Evolutionary conservation across 2,888 invertebrate species (phyloP).

Genomic region (Ichneumoninae sp.): DNA sequence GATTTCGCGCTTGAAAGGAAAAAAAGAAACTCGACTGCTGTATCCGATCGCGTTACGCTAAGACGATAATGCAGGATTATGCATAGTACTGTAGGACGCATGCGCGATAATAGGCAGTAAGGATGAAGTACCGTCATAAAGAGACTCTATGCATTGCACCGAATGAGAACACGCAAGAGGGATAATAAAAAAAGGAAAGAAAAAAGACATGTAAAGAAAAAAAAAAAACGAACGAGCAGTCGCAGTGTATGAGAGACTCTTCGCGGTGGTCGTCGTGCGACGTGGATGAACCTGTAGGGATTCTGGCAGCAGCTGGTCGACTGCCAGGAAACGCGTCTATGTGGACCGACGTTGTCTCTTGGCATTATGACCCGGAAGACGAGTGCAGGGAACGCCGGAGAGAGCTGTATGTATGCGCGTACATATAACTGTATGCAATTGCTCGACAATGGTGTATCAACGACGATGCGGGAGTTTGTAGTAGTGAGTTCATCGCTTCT

Average conservation of each 20-base stretch:
- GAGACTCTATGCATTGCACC: constrained; percentile 6
- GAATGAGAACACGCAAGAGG: constrained; percentile 19
- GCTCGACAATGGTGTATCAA: constrained; percentile 34
- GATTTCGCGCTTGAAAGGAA: too few species aligned
- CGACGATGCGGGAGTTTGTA: constrained; percentile 34
- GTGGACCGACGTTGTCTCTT: constrained; percentile 79
- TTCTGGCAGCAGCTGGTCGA: constrained; percentile 80
- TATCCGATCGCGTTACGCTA: constrained; percentile 9
- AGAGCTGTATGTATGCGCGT: constrained; percentile 17
- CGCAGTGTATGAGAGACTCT: constrained; percentile 29
- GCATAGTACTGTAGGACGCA: neutral
- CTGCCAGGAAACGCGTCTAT: constrained; percentile 77
- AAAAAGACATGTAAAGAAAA: neutral
- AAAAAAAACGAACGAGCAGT: constrained; percentile 39
- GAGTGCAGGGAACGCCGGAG: constrained; percentile 53
- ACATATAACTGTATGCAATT: constrained; percentile 31
- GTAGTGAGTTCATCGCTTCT: constrained; percentile 68
- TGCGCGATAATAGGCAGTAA: neutral
- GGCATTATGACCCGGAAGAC: constrained; percentile 81
- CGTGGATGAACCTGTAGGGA: constrained; percentile 78
- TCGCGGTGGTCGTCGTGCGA: constrained; percentile 59
- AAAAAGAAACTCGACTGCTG: neutral
- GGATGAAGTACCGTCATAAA: constrained; percentile 15
- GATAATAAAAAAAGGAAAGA: neutral
- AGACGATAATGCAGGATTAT: constrained; percentile 20